phyloP scores from a whole-genome alignment of 2,888 invertebrate species.

The Andrena hattorfiana region DNA sequence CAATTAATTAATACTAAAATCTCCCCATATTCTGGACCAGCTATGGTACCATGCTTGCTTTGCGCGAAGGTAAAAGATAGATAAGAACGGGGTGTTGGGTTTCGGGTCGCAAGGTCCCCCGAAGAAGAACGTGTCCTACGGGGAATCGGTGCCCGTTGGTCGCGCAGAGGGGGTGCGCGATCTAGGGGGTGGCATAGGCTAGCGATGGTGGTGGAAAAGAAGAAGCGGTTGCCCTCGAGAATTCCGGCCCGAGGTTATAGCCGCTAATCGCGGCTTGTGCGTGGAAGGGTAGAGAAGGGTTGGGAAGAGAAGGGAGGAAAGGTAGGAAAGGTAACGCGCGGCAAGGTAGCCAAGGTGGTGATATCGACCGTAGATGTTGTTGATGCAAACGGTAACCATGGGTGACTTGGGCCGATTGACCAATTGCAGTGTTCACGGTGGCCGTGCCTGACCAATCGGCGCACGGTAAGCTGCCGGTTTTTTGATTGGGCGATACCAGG shows the following conservation, averaged over 20 bases:
- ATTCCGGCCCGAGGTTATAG: constrained; percentile 62
- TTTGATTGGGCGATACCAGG: constrained; percentile 83
- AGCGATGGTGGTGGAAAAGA: constrained; percentile 36
- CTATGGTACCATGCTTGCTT: no score
- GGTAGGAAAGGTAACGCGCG: constrained; percentile 55
- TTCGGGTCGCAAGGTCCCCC: no score
- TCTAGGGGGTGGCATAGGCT: neutral
- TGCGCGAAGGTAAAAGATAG: no score
- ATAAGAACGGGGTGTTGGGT: no score
- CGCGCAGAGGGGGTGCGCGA: neutral
- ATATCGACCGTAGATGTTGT: constrained; percentile 83
- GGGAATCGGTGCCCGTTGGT: neutral
- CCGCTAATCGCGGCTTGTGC: constrained; percentile 65
- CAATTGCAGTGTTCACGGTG: constrained; percentile 82
- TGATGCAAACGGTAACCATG: constrained; percentile 84
- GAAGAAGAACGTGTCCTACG: no score
- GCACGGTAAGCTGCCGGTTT: constrained; percentile 77
- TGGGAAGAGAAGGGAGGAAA: constrained; percentile 29
- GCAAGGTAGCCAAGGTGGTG: constrained; percentile 74
- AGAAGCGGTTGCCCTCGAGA: constrained; percentile 68
- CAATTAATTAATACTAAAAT: neutral
- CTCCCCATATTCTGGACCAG: neutral
- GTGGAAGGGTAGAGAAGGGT: constrained; percentile 34
- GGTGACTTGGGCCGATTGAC: constrained; percentile 79
- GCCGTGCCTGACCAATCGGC: constrained; percentile 80